A percentile compares a stretch with the other conserved stretches of the same genome.
phyloP scores from a whole-genome alignment of 2,888 invertebrate species.

The Lissocephala sabroskyi region DNA sequence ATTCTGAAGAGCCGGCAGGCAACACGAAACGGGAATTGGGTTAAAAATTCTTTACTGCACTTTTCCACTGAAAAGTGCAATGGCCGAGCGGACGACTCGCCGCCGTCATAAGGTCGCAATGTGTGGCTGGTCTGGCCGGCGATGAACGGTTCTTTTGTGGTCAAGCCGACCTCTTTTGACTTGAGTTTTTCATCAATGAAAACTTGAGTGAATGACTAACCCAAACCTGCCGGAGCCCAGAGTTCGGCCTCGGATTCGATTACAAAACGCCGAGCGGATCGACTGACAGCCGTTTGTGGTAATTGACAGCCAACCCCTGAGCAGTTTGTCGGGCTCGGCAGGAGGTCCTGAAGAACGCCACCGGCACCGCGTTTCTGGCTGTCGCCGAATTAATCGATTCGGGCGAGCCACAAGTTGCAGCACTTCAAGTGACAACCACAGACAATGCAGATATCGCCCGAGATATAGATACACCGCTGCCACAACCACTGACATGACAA shows the following conservation, averaged over 20 bases:
- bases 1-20: slow-evolving; percentile 18
- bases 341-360: slow-evolving; percentile 27
- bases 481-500: slow-evolving; percentile 15
- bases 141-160: slow-evolving; percentile 13
- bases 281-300: slow-evolving; percentile 32
- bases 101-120: slow-evolving; percentile 48
- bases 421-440: slow-evolving; percentile 58
- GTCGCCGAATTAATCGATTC: slow-evolving; percentile 19
- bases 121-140: slow-evolving; percentile 21
- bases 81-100: slow-evolving; percentile 15
- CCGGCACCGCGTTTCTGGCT: slow-evolving; percentile 33
- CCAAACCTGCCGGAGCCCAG: slow-evolving; percentile 12
- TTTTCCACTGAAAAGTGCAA: slow-evolving; percentile 41
- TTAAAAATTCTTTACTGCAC: slow-evolving; percentile 42
- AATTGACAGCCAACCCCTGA: slow-evolving; percentile 35
- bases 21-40: slow-evolving; percentile 32
- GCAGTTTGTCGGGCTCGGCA: slow-evolving; percentile 27
- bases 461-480: slow-evolving; percentile 11
- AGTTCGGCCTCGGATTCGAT: slow-evolving; percentile 32
- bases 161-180: slow-evolving; percentile 6
- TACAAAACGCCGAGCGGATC: slow-evolving; percentile 37
- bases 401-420: slow-evolving; percentile 23
- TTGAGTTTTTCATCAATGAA: slow-evolving; percentile 44
- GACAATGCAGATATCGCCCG: slow-evolving; percentile 22
- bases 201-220: slow-evolving; percentile 20